Base-by-base conservation (phyloP, 35 echinoderm and acorn worm genomes). In the Anneissia japonica region DNA sequence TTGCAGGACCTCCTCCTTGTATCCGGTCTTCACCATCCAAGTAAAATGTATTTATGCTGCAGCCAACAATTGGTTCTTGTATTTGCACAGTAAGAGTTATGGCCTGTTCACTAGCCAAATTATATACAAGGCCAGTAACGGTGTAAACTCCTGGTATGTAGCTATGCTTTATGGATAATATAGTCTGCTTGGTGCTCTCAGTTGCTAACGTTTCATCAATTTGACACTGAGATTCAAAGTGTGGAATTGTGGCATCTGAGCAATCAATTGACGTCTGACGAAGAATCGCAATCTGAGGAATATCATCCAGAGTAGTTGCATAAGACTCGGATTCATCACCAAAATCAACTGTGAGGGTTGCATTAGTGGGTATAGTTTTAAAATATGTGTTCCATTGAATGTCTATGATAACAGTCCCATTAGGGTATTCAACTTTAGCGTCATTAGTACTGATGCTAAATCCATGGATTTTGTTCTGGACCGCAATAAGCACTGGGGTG, bases 311-410 rank as follows among this genome's bases (percentile, higher is more conserved):
- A 23, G 51, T 23, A 64, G 51, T 64, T 64, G 51, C 7, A 23
- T 64, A 64, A 23, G 26, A 16, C 2, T 80, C 73, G 1, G 72
- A 39, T 31, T 5, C 37, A 33, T 81, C 82, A 14, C 92, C 92
- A 79, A 87, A 90, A 40, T 89, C 82, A 34, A 94, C 37, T 6
- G 73, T 30, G 31, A 94, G 77, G 0, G 87, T 77, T 29, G 88
- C 88, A 46, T 94, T 94, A 1, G 89, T 89, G 0, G 92, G 92
- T n/a, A 94, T 79, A 39, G 46, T 78, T 39, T 87, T 81, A 23
- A 75, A 32, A 30, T 80, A 35, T 9, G 37, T 83, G 43, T 94
- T 89, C 87, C 92, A 87, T 30, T 40, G 76, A 11, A 86, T 19
- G 0, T 39, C 56, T 72, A 94, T 90, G 34, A 45, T 90, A 17